A percentile compares a stretch with the other conserved stretches of the same genome.
Conservation (phyloP, 2,797 vertebrate genomes). For the Periophthalmus magnuspinnatus region DNA sequence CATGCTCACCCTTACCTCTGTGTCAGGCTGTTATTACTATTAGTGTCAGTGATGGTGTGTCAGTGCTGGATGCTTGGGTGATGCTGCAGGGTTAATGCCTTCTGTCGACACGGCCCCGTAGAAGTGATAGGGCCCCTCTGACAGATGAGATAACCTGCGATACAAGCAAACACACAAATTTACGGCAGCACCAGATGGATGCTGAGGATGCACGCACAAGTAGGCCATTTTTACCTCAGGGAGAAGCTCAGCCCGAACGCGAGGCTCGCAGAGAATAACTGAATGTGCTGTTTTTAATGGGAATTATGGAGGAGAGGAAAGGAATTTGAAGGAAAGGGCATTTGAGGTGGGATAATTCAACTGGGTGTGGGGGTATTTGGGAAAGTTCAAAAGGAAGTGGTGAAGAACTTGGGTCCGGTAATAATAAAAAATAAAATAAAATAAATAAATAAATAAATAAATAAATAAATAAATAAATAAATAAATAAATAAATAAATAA, state of each 20-base stretch:
- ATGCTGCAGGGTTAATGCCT: slow-evolving; percentile 63
- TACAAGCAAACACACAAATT: slow-evolving; percentile 63
- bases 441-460: no score
- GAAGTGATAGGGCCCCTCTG: slow-evolving; percentile 66
- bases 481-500: no score
- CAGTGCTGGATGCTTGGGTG: slow-evolving; percentile 44
- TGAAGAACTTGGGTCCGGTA: slow-evolving; percentile 35
- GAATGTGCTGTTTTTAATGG: slow-evolving; percentile 55
- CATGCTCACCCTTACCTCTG: slow-evolving; percentile 34
- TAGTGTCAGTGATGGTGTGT: slow-evolving; percentile 52
- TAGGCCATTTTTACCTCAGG: slow-evolving; percentile 69
- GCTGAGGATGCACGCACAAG: slow-evolving; percentile 63
- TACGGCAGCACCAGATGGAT: slow-evolving; percentile 61
- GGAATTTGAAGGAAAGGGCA: slow-evolving; percentile 7
- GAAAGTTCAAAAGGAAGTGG: slow-evolving; percentile 9
- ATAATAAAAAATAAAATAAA: no score
- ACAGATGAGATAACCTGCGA: slow-evolving; percentile 67
- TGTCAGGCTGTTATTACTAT: slow-evolving; percentile 33
- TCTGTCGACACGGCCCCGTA: slow-evolving; percentile 47
- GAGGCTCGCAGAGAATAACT: slow-evolving; percentile 47
- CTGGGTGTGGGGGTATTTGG: slow-evolving; percentile 10
- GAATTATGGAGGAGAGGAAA: slow-evolving; percentile 42
- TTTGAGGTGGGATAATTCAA: slow-evolving; percentile 26
- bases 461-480: no score
- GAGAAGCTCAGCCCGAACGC: slow-evolving; percentile 50